These are phyloP conservation scores for Sminthopsis crassicaudata DNA, from an alignment of 2,113 vertebrate genomes.

Conservation along the genomic window DNA sequence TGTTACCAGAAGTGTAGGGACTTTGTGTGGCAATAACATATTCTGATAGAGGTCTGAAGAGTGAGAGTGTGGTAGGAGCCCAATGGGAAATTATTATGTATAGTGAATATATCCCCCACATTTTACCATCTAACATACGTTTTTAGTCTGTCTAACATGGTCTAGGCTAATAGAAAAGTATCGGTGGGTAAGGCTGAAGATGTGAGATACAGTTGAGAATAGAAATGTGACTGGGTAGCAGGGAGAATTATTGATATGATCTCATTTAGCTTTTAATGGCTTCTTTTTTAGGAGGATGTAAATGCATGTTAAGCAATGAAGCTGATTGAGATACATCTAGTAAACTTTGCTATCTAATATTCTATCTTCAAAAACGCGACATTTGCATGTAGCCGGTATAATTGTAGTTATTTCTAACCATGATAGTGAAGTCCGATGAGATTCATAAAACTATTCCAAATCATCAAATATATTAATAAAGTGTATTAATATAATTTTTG, in stretches of 20 bases:
- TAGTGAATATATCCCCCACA: too few species aligned
- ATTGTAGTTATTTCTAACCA: background rate
- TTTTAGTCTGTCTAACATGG: background rate
- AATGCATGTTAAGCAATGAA: slow-evolving; percentile 2
- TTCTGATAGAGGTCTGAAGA: background rate
- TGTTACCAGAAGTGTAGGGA: background rate
- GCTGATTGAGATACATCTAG: background rate
- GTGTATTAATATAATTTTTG: background rate
- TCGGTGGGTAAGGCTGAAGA: background rate
- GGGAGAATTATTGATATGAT: background rate
- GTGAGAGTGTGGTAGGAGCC: background rate
- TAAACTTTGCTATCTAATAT: background rate
- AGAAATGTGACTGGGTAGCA: background rate
- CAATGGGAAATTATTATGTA: background rate
- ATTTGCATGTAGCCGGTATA: background rate
- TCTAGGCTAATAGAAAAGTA: background rate
- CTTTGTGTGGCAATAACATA: background rate
- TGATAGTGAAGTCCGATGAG: background rate
- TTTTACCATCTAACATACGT: background rate
- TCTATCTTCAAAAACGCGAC: background rate
- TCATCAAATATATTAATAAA: slow-evolving; percentile 18
- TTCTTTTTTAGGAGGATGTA: background rate
- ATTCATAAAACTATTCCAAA: background rate
- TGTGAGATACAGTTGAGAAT: background rate
- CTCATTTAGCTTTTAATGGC: background rate